These are phyloP conservation scores for Diarsia mendica DNA, from an alignment of 2,888 invertebrate genomes.

Conservation along the genomic window DNA sequence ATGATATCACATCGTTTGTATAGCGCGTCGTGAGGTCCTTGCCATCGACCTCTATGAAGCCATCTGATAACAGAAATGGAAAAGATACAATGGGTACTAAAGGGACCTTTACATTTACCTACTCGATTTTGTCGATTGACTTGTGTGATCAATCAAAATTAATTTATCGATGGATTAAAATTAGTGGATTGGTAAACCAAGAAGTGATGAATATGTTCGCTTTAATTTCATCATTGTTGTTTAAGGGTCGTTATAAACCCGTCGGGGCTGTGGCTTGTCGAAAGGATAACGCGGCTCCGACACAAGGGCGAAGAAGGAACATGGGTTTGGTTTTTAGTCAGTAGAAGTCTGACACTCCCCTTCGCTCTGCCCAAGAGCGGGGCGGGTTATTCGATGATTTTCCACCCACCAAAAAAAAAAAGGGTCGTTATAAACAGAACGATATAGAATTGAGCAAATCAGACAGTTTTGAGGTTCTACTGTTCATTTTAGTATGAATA, in stretches of 20 bases:
- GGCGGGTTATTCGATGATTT: no score
- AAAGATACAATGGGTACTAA: not conserved
- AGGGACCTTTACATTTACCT: not conserved
- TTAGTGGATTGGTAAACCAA: not conserved
- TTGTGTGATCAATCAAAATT: not conserved
- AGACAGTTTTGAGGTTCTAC: not conserved
- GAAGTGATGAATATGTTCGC: not conserved
- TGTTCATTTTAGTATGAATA: not conserved
- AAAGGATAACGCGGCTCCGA: no score
- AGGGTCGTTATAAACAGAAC: not conserved
- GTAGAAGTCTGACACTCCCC: no score
- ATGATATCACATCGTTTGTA: constrained; percentile 89
- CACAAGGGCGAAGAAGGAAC: no score
- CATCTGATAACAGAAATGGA: constrained; percentile 53
- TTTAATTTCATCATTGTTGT: not conserved
- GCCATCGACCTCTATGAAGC: constrained; percentile 77
- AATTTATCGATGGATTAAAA: not conserved
- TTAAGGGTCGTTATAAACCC: not conserved
- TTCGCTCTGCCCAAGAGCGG: no score
- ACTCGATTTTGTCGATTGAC: not conserved
- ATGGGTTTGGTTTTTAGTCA: no score
- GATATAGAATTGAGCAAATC: not conserved
- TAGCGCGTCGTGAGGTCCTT: constrained; percentile 85
- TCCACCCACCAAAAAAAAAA: no score
- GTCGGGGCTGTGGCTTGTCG: no score